phyloP scores from a whole-genome alignment of 2,113 vertebrate species.

The Phalacrocorax brasilianus region DNA sequence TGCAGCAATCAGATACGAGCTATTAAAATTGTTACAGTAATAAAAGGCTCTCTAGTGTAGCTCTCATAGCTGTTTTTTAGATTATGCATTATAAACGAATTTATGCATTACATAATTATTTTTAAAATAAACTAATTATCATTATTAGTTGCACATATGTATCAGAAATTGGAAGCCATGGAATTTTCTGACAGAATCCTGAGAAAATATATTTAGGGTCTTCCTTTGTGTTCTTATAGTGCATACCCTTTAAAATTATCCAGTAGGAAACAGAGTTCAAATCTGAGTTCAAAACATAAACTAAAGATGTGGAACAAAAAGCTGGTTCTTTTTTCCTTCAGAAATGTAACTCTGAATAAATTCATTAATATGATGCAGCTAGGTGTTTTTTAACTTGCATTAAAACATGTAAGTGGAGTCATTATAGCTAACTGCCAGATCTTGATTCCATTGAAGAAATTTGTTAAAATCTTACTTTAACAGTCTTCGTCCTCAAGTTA shows the following conservation, averaged over 20 bases:
- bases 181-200: background rate
- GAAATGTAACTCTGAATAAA: background rate
- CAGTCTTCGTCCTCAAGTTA: background rate
- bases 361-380: background rate
- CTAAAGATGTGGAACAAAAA: background rate
- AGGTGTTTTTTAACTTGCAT: background rate
- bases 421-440: background rate
- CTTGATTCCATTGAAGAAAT: background rate
- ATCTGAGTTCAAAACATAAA: background rate
- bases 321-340: background rate
- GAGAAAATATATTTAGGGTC: background rate
- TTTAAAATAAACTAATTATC: background rate
- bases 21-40: background rate
- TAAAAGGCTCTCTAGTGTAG: background rate
- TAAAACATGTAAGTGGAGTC: background rate
- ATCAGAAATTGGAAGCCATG: background rate
- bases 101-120: background rate
- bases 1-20: background rate
- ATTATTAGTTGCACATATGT: background rate
- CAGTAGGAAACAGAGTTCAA: background rate
- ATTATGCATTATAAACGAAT: background rate
- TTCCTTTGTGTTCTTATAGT: background rate
- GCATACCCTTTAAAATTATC: background rate
- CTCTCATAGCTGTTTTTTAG: background rate
- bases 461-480: background rate